Base-by-base conservation (phyloP, 2,888 invertebrate genomes). In the Boloria euphrosyne region DNA sequence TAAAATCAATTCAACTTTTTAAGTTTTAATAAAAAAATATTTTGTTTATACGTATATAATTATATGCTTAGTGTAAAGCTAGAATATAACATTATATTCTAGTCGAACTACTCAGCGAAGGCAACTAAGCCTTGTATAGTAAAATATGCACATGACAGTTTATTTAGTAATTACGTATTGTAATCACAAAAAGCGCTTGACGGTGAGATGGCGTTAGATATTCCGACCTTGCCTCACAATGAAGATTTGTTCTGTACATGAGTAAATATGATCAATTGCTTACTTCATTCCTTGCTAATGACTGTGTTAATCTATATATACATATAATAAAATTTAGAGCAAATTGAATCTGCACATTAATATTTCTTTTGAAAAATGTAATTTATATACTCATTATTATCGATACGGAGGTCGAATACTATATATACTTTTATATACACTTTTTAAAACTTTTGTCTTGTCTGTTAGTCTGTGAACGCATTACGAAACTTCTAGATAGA, bases 171-270 rank as follows among this genome's bases (percentile, higher is more conserved):
- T 49, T 49, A 31, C 17, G 51, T 50, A 52, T 62, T 62, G 14
- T 58, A 38, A 17, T 64, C 31, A 63, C 62, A 64, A 64, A 58
- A 52, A 64, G 44, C 46, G 55, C 27, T 18, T 22, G 52, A 46
- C 46, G 22, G 38, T 60, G 52, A 66, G 46, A 55, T 13, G 50
- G 60, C 51, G 67, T 66, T 67, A 70, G 54, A 65, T 46, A 61
- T 67, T 64, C 63, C 55, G 64, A 69, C 66, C 66, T 73, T 68
- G 66, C 46, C 16, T 50, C 27, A 61, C 54, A 70, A 65, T 66
- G 46, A 16, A 66, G 51, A 58, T 65, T 58, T 65, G 64, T 65
- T 65, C 64, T 57, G 13, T 51, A 43, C 43, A 55, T 59, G 52
- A 52, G 64, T 65, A 65, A 65, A 65, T 58, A 65, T 65, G 58